These are phyloP conservation scores for Pyrocoelia pectoralis DNA, from an alignment of 2,888 invertebrate species.

Conservation along the genomic window DNA sequence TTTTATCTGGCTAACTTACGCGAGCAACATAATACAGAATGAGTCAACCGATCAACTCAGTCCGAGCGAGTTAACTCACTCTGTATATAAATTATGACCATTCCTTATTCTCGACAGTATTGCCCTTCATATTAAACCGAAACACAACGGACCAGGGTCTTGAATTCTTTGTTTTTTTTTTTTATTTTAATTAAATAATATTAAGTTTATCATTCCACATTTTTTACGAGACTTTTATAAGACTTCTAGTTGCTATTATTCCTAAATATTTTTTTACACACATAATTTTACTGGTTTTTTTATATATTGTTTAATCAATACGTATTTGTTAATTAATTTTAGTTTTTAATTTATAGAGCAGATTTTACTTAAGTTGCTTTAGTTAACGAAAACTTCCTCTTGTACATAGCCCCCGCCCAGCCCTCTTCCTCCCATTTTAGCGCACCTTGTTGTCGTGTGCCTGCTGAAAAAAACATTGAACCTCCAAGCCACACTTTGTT, in stretches of 20 bases:
- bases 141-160: constrained; percentile 55
- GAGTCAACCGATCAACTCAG: too few relatives aligned
- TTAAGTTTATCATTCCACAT: constrained; percentile 58
- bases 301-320: constrained; percentile 53
- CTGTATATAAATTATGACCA: background rate
- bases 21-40: too few relatives aligned
- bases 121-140: constrained; percentile 43
- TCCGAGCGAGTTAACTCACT: background rate
- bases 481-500: constrained; percentile 47
- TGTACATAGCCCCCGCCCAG: constrained; percentile 56
- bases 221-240: constrained; percentile 54
- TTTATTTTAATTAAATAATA: too few relatives aligned
- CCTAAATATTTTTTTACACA: constrained; percentile 60
- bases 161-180: constrained; percentile 32
- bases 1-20: too few relatives aligned
- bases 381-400: constrained; percentile 37
- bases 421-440: constrained; percentile 44
- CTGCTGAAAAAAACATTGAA: constrained; percentile 52
- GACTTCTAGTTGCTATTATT: constrained; percentile 58
- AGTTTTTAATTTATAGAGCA: constrained; percentile 52
- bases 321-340: constrained; percentile 62
- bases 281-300: constrained; percentile 39
- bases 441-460: constrained; percentile 57
- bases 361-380: constrained; percentile 57
- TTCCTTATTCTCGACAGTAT: constrained; percentile 50